A percentile compares a stretch with the other conserved stretches of the same genome.
phyloP scores from a whole-genome alignment of 2,797 vertebrate species.

The Taenioides sp. region DNA sequence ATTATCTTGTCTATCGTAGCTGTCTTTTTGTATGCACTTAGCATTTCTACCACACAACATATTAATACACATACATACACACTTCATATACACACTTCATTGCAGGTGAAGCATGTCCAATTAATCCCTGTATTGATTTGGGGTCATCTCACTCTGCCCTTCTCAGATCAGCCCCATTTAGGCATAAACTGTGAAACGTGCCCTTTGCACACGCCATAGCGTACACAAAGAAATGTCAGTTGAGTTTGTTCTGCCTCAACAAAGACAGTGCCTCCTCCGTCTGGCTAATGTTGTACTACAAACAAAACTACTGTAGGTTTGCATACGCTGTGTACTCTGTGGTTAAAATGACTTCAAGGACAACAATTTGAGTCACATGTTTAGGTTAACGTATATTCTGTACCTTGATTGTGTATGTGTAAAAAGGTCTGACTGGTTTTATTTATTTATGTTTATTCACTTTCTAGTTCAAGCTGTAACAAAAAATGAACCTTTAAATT shows the following conservation, averaged over 20 bases:
- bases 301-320: background rate
- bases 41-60: background rate
- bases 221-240: slow-evolving; percentile 14
- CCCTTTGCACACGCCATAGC: slow-evolving; percentile 12
- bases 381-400: too few species aligned
- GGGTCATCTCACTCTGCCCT: slow-evolving; percentile 14
- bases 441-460: too few species aligned
- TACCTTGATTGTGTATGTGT: too few species aligned
- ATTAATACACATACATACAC: background rate
- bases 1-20: too few species aligned
- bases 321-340: background rate
- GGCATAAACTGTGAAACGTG: slow-evolving; percentile 17
- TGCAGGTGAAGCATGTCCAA: background rate
- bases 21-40: background rate
- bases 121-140: slow-evolving; percentile 10
- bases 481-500: too few species aligned
- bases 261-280: background rate
- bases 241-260: slow-evolving; percentile 2
- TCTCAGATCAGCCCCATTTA: too few species aligned
- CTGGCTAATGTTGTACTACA: background rate
- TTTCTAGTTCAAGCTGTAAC: too few species aligned
- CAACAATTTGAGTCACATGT: too few species aligned
- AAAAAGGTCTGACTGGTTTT: too few species aligned
- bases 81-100: background rate
- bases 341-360: background rate